A percentile compares a stretch with the other conserved stretches of the same genome.
Evolutionary conservation across 2,113 vertebrate species (phyloP).

Genomic region (Typhlomys cinereus): DNA sequence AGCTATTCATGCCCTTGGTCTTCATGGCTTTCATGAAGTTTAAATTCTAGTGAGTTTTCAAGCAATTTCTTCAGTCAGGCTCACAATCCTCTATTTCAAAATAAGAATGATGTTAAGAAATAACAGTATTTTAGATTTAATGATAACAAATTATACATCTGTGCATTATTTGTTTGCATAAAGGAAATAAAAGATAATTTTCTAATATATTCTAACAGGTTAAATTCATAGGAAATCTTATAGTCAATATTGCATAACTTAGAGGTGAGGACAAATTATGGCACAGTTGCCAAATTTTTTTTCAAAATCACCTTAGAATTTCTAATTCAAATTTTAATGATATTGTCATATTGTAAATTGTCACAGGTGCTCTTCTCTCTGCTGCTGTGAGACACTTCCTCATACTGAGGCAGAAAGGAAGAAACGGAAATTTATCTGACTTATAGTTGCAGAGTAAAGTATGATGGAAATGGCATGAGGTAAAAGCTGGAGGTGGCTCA

Average conservation of each 20-base stretch:
- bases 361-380: too few relatives aligned
- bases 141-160: not conserved
- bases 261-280: not conserved
- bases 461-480: too few relatives aligned
- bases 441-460: too few relatives aligned
- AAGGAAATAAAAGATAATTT: slow-evolving; percentile 8
- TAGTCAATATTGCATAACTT: not conserved
- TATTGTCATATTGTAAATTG: too few relatives aligned
- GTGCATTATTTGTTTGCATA: not conserved
- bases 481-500: too few relatives aligned
- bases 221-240: slow-evolving; percentile 11
- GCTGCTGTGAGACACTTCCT: too few relatives aligned
- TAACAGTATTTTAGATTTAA: slow-evolving; percentile 41
- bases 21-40: not conserved
- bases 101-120: slow-evolving; percentile 17
- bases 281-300: slow-evolving; percentile 11
- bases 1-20: not conserved
- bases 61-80: not conserved
- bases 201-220: not conserved
- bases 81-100: slow-evolving; percentile 1
- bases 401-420: too few relatives aligned
- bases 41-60: slow-evolving; percentile 12
- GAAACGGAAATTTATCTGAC: too few relatives aligned
- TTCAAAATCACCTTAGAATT: slow-evolving; percentile 49
- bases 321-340: slow-evolving; percentile 36